Evolutionary conservation across 2,113 vertebrate genomes (phyloP).

Genomic region (Sprattus sprattus): DNA sequence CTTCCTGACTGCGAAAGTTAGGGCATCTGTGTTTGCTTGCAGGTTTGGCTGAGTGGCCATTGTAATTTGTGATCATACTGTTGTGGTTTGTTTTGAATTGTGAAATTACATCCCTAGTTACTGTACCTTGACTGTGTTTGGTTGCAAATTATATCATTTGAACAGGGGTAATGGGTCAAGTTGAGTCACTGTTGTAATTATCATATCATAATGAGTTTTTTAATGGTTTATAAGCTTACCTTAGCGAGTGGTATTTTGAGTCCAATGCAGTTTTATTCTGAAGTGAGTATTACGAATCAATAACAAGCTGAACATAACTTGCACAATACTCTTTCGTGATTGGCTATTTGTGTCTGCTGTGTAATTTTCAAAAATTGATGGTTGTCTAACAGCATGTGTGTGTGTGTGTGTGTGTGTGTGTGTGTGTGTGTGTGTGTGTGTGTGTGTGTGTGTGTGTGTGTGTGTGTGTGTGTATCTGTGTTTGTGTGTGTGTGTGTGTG

Average conservation of each 20-base stretch:
- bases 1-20: not conserved
- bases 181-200: not conserved
- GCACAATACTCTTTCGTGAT: not conserved
- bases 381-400: not conserved
- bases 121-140: no score
- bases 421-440: no score
- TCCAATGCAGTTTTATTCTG: not conserved
- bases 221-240: not conserved
- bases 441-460: no score
- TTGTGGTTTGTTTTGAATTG: no score
- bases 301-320: not conserved
- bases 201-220: not conserved
- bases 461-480: no score
- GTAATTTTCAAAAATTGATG: not conserved
- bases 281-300: not conserved
- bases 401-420: no score
- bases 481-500: no score
- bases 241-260: not conserved
- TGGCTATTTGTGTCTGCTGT: not conserved
- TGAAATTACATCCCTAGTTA: no score
- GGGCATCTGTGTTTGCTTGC: not conserved
- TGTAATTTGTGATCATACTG: no score
- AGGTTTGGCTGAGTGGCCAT: not conserved
- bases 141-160: not conserved
- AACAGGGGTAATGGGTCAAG: not conserved